These are phyloP conservation scores for Drosophila fungiperda DNA, from an alignment of 2,888 invertebrate genomes.

Conservation along the genomic window DNA sequence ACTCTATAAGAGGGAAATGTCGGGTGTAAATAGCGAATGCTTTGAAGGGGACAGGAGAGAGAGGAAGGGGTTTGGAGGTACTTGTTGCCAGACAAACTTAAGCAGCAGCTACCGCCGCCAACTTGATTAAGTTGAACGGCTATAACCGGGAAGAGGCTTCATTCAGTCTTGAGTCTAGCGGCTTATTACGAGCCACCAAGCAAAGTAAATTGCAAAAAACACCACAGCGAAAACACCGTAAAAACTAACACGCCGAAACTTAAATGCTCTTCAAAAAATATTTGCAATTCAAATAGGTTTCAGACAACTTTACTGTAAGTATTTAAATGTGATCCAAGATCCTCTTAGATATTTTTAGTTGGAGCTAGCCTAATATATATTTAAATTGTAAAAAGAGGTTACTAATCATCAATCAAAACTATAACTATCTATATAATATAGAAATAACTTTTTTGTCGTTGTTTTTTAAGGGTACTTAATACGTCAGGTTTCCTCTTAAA, in stretches of 20 bases:
- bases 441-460: neutral
- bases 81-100: conserved; percentile 71
- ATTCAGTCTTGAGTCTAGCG: conserved; percentile 56
- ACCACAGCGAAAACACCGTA: conserved; percentile 5
- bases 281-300: neutral
- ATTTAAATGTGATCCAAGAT: conserved; percentile 15
- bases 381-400: neutral
- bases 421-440: too few species aligned
- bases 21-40: neutral
- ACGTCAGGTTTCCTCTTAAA: neutral
- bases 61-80: conserved; percentile 5
- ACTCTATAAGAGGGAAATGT: conserved; percentile 23
- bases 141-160: conserved; percentile 56
- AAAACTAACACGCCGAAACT: conserved; percentile 20
- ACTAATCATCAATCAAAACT: neutral
- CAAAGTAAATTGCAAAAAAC: conserved; percentile 69
- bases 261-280: conserved; percentile 24
- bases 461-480: neutral
- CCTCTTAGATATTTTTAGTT: neutral
- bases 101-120: conserved; percentile 56
- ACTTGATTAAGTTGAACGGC: conserved; percentile 74
- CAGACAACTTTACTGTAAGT: neutral
- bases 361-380: neutral
- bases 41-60: neutral
- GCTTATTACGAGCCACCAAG: conserved; percentile 75